phyloP scores from a whole-genome alignment of 2,113 vertebrate genomes.

The Daphoenositta chrysoptera region DNA sequence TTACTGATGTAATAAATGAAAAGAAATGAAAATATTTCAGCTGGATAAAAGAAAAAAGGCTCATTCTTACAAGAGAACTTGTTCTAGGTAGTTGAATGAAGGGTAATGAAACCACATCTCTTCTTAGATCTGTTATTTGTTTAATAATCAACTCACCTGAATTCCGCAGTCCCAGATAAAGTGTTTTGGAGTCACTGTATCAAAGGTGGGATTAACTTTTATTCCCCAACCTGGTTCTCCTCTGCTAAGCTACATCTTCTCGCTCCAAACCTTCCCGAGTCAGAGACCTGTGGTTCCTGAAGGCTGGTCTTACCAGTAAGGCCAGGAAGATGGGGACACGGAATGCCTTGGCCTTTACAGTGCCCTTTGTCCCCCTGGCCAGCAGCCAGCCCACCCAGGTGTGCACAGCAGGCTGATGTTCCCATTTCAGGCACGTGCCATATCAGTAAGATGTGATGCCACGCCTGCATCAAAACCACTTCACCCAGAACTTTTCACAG shows the following conservation, averaged over 20 bases:
- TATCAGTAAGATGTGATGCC: neutral
- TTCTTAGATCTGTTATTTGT: neutral
- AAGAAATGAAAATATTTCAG: neutral
- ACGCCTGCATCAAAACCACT: neutral
- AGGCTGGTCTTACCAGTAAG: neutral
- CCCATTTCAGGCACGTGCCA: accelerated
- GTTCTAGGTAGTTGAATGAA: neutral
- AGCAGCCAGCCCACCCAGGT: neutral
- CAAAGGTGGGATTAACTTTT: neutral
- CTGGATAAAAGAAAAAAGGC: neutral
- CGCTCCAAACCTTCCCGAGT: neutral
- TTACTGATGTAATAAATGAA: neutral
- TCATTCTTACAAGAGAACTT: neutral
- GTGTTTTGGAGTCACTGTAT: neutral
- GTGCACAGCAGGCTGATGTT: neutral
- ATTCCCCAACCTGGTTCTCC: neutral
- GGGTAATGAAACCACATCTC: neutral
- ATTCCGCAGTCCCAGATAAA: neutral
- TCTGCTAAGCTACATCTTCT: neutral
- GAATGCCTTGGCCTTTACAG: neutral
- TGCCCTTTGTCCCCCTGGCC: neutral
- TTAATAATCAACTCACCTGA: neutral
- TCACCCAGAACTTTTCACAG: neutral
- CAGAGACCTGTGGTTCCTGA: neutral
- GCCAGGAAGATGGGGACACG: neutral